These are phyloP conservation scores for Troides helena DNA, from an alignment of 2,888 invertebrate species.

Conservation along the genomic window DNA sequence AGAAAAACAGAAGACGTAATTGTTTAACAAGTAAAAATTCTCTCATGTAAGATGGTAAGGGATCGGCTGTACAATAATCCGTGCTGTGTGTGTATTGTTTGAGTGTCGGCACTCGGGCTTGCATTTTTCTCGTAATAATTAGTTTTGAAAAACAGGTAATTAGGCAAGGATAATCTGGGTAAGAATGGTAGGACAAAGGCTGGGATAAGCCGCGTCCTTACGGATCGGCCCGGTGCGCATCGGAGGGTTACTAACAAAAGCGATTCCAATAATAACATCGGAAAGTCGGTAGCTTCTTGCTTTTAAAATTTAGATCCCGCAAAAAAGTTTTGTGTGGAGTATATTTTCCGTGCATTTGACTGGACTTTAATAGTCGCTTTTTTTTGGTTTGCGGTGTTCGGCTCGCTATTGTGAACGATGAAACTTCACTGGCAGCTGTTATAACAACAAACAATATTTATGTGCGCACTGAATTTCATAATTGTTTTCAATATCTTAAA, in stretches of 20 bases:
- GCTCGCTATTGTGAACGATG: constrained; percentile 34
- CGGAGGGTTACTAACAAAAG: constrained; percentile 63
- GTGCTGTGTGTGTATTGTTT: constrained; percentile 41
- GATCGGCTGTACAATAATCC: constrained; percentile 45
- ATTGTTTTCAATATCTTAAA: constrained; percentile 2
- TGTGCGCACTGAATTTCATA: constrained; percentile 17
- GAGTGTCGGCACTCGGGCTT: constrained; percentile 58
- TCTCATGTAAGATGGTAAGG: constrained; percentile 10
- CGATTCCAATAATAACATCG: constrained; percentile 67
- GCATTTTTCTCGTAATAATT: constrained; percentile 59
- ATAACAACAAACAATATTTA: constrained; percentile 40
- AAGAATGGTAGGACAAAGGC: constrained; percentile 61
- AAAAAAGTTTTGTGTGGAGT: constrained; percentile 50
- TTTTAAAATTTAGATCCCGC: constrained; percentile 55
- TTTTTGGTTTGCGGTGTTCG: constrained; percentile 25
- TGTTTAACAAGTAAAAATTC: constrained; percentile 31
- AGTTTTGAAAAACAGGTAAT: constrained; percentile 74
- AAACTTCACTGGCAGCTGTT: constrained; percentile 50
- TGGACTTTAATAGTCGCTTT: constrained; percentile 31
- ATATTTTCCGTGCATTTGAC: constrained; percentile 35
- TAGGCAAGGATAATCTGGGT: constrained; percentile 68
- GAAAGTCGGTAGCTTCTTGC: constrained; percentile 79
- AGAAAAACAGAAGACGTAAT: neutral
- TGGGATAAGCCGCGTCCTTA: constrained; percentile 50
- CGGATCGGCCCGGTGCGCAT: constrained; percentile 60